Percentiles rank a stretch among this genome's conserved stretches.
These are phyloP conservation scores for Clistopyga incitator DNA, from an alignment of 2,888 invertebrate genomes.

Conservation along the genomic window DNA sequence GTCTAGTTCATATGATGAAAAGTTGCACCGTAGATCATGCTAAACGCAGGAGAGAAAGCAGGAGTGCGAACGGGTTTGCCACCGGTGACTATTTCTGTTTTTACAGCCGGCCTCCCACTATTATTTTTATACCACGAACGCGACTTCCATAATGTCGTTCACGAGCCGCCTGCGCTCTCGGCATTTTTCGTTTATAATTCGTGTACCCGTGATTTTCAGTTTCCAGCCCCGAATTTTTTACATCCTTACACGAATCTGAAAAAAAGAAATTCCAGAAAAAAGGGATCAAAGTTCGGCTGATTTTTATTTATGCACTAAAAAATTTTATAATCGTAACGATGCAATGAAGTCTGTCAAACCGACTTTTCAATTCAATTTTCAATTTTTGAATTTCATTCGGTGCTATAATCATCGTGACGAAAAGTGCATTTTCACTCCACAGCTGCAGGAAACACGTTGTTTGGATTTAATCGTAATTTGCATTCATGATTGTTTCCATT, in stretches of 20 bases:
- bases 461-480: conserved; percentile 53
- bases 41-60: conserved; percentile 31
- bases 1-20: conserved; percentile 44
- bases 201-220: conserved; percentile 12
- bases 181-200: conserved; percentile 16
- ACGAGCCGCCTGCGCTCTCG: conserved; percentile 36
- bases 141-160: conserved; percentile 24
- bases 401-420: no score
- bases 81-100: conserved; percentile 74
- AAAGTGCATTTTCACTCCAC: no score
- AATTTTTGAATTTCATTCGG: no score
- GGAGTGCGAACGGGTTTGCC: conserved; percentile 14
- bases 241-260: not conserved
- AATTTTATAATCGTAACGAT: no score
- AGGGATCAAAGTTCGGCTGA: no score
- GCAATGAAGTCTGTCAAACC: no score
- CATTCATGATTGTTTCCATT: conserved; percentile 51
- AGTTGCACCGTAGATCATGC: conserved; percentile 33
- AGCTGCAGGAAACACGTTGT: not conserved
- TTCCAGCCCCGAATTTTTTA: not conserved
- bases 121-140: conserved; percentile 66
- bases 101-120: conserved; percentile 75
- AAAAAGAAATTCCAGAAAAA: no score
- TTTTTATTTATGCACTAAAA: no score
- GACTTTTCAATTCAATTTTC: no score